phyloP scores from a whole-genome alignment of 2,113 vertebrate genomes.

The Scartelaos histophorus region DNA sequence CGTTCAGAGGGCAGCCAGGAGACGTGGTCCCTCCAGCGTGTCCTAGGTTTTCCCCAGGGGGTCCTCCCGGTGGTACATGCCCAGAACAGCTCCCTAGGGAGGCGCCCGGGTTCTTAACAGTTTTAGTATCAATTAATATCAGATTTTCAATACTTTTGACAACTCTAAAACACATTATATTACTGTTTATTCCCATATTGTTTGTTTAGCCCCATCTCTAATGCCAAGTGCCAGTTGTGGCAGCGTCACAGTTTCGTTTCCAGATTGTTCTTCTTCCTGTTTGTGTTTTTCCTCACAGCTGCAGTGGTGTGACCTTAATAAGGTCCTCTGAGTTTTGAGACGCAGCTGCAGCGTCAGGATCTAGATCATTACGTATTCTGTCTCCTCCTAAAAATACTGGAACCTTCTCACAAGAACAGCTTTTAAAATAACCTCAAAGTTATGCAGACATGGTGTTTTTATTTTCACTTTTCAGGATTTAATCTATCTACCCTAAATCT shows the following conservation, averaged over 20 bases:
- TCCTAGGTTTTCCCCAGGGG: too few species aligned
- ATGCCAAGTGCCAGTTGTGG: too few species aligned
- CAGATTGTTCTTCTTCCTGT: constrained; percentile 1
- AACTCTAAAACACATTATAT: too few species aligned
- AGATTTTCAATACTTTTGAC: too few species aligned
- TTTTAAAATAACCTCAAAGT: neutral
- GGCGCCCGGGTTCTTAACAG: too few species aligned
- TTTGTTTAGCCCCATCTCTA: too few species aligned
- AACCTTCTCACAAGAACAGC: neutral
- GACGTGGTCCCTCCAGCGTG: too few species aligned
- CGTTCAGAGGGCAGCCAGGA: too few species aligned
- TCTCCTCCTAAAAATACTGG: constrained; percentile 12
- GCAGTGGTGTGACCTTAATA: constrained; percentile 49
- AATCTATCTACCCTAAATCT: neutral
- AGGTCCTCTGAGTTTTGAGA: constrained; percentile 49
- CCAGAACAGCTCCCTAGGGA: too few species aligned
- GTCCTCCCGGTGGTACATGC: too few species aligned
- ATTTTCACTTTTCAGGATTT: neutral
- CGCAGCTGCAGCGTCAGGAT: constrained; percentile 19
- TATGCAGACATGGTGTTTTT: neutral
- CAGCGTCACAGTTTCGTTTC: neutral
- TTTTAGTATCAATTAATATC: too few species aligned
- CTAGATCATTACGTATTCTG: neutral
- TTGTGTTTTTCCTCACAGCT: constrained; percentile 36
- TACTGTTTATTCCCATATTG: too few species aligned